Evolutionary conservation across 2,797 vertebrate genomes (phyloP), one percentile per base, ranked within the genome.

Genomic region (Bradypodion ventrale): DNA sequence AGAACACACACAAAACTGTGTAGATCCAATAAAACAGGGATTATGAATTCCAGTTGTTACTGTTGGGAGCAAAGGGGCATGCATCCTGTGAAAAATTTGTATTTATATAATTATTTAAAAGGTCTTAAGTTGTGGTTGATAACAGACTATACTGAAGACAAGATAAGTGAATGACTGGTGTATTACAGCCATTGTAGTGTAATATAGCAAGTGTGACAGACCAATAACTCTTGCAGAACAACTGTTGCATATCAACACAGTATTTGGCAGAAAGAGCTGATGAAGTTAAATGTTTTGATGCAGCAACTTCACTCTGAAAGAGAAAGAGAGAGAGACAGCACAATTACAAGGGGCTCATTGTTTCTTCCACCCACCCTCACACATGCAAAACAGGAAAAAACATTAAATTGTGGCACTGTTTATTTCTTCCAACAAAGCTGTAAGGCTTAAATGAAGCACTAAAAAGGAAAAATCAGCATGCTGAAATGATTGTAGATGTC

Each of bases 171-270:
- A 75, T 91, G 89, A 92, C 81, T 92, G 86, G 88, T 75, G 75
- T 90, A 87, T 90, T 93, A 89, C 87, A 89, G 29, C 69, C 80
- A 80, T 92, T 93, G 87, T 86, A 83, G 80, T 52, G 21, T 83
- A 87, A 77, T 93, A 86, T 90, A 91, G 88, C 88, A 92, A 92
- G 90, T 84, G 77, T 89, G 92, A 93, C 90, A 93, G 89, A 78
- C 62, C 75, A 86, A n/a, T 93, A 92, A 91, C 84, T 92, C 90
- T 89, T 90, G n/a, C 72, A 25, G 32, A 90, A 85, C 59, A 86
- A 49, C n/a, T 1, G 1, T 72, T 89, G 93, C 88, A 92, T 93
- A 90, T 92, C 92, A 91, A 92, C 85, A 56, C 1, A n/a, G 12
- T 83, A 90, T 85, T 82, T 74, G 78, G 37, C 49, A 87, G 82